Conservation (phyloP, 2,888 invertebrate genomes). For the Xiphydria camelus region DNA sequence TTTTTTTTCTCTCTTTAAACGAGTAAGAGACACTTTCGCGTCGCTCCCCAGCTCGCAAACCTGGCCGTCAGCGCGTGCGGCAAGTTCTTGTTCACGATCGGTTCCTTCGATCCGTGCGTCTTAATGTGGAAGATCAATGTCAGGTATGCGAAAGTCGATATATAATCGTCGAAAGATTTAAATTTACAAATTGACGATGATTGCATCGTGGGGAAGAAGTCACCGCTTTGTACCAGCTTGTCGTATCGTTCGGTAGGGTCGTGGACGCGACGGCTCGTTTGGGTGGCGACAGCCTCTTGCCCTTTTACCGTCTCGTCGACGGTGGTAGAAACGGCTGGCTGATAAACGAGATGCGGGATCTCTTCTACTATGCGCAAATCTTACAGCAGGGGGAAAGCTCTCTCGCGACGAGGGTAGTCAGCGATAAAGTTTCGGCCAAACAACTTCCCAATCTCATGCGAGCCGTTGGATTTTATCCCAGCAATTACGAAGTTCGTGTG, state of each 20-base stretch:
- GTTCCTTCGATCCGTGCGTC: conserved; percentile 60
- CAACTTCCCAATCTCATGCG: conserved; percentile 76
- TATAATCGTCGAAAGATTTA: too few species aligned
- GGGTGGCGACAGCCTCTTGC: conserved; percentile 66
- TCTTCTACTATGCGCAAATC: conserved; percentile 79
- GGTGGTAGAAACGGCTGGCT: conserved; percentile 73
- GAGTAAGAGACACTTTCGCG: neutral
- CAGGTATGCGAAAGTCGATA: too few species aligned
- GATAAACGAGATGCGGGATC: conserved; percentile 72
- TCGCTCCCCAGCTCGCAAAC: conserved; percentile 49
- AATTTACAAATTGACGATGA: too few species aligned
- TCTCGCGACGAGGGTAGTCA: conserved; percentile 64
- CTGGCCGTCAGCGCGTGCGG: conserved; percentile 58
- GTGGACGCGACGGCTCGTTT: conserved; percentile 60
- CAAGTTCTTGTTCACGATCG: conserved; percentile 62
- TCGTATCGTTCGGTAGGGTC: too few species aligned
- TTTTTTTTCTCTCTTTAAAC: too few species aligned
- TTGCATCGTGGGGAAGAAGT: neutral
- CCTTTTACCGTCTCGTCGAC: conserved; percentile 73
- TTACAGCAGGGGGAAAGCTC: conserved; percentile 72
- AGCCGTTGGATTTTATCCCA: conserved; percentile 75
- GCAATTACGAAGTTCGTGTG: conserved; percentile 69
- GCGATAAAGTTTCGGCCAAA: conserved; percentile 65
- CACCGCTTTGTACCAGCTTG: neutral
- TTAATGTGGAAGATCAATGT: conserved; percentile 65